Evolutionary conservation across 2,113 vertebrate genomes (phyloP).

Genomic region (Oncorhynchus mykiss): DNA sequence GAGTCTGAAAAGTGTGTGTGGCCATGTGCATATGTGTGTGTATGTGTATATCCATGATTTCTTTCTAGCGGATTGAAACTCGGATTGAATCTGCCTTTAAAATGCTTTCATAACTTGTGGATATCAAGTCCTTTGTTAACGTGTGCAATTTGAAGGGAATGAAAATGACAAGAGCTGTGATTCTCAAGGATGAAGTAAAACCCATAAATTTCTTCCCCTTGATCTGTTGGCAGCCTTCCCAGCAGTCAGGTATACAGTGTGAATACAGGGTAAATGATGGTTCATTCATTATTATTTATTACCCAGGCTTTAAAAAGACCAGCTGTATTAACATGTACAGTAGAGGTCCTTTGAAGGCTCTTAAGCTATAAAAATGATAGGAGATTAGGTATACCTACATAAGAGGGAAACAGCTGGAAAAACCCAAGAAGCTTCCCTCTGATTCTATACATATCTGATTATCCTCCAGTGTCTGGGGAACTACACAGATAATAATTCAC

Average conservation of each 20-base stretch:
- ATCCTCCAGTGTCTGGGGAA: too few species aligned
- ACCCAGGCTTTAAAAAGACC: constrained; percentile 12
- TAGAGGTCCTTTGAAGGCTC: constrained; percentile 28
- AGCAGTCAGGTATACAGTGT: too few species aligned
- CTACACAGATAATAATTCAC: too few species aligned
- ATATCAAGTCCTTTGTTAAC: background rate
- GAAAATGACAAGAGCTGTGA: constrained; percentile 19
- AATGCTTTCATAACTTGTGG: background rate
- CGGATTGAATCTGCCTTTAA: background rate
- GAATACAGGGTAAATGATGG: constrained; percentile 15
- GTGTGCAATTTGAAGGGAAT: background rate
- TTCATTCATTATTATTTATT: constrained; percentile 14
- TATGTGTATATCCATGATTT: background rate
- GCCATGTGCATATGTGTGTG: too few species aligned
- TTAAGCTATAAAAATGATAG: background rate
- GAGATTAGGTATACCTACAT: background rate
- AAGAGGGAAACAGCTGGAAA: background rate
- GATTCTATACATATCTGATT: background rate
- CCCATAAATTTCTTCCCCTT: background rate
- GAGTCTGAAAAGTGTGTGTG: background rate
- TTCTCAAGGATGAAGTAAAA: constrained; percentile 7
- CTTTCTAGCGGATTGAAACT: too few species aligned
- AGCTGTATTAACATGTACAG: constrained; percentile 1
- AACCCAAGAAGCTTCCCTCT: background rate
- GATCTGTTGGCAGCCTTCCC: constrained; percentile 12